Base-by-base conservation (phyloP, 2,113 vertebrate species). In the Bagarius yarrelli region DNA sequence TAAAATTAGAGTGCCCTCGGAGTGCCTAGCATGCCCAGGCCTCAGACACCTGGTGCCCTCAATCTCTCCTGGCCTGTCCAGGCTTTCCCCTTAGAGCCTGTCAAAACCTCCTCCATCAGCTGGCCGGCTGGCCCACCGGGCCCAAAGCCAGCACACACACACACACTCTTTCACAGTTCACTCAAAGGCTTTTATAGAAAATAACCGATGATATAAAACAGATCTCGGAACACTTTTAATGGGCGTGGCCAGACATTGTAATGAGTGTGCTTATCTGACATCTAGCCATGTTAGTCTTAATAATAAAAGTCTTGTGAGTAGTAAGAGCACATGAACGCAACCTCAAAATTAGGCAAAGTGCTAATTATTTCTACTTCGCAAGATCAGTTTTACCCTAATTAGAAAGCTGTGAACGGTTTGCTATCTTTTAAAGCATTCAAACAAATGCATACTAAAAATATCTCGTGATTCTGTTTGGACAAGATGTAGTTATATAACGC, bases 1-100 rank as follows among this genome's bases (percentile, higher is more conserved):
- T 93, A 93, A 91, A 92, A 88, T 86, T 93, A 93, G 92, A 87
- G 86, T 19, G 55, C 70, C 78, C 83, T 84, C 85, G 44, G 84
- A 88, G 88, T 88, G 89, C 90, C 85, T 70, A 2, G 83, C 91
- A 90, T 93, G 89, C 76, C 76, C 82, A 30, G 83, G 86, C 87
- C 59, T 23, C 34, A 53, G 53, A 89, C 92, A 93, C 92, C 92
- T 93, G 91, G 88, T 59, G 85, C 72, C 5, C 85, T 93, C 92
- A 91, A 92, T 93, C 92, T 86, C 82, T 55, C 79, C 86, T 85
- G 40, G 82, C 88, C 81, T 85, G 53, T 66, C 61, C 59, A 80
- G 36, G 52, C 82, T 69, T 56, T 57, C 60, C 60, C 82, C 78
- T 72, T 63, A 84, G 75, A 60, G 83, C 82, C 89, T 90, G 90